These are phyloP conservation scores for Propsilocerus akamusi DNA, from an alignment of 1,140 invertebrate species.

Conservation along the genomic window DNA sequence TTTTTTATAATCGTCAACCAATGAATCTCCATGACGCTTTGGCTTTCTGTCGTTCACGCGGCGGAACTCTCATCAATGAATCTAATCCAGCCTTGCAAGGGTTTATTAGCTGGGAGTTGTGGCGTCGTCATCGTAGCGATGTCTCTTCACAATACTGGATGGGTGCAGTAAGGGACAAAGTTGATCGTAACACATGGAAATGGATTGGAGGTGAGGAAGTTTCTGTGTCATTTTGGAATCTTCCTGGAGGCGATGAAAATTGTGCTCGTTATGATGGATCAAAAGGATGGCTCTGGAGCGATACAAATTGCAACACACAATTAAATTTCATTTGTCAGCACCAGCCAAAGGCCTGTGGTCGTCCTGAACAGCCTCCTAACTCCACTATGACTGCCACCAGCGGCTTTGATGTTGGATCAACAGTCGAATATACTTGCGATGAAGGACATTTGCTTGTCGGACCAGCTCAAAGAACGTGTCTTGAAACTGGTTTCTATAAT, in stretches of 20 bases:
- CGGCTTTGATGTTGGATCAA: conserved; percentile 64
- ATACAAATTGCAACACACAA: conserved; percentile 69
- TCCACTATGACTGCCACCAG: conserved; percentile 57
- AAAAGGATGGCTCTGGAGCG: conserved; percentile 88
- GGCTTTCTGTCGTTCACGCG: conserved; percentile 58
- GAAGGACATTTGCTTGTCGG: conserved; percentile 73
- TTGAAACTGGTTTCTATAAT: conserved; percentile 84
- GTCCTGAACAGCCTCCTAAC: conserved; percentile 82
- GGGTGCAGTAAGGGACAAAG: conserved; percentile 67
- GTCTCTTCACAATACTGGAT: conserved; percentile 89
- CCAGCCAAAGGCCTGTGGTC: conserved; percentile 74
- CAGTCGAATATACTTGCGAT: conserved; percentile 75
- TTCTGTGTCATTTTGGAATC: conserved; percentile 82
- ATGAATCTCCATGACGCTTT: conserved; percentile 62
- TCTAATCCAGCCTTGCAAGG: conserved; percentile 87
- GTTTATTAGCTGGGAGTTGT: conserved; percentile 87
- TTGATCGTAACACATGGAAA: conserved; percentile 67
- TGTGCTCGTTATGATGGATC: conserved; percentile 83
- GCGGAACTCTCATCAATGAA: conserved; percentile 74
- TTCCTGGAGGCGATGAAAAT: conserved; percentile 62
- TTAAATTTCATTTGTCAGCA: conserved; percentile 90
- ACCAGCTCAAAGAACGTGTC: conserved; percentile 59
- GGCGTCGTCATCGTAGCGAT: conserved; percentile 76
- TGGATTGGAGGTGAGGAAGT: conserved; percentile 80
- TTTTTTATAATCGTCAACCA: conserved; percentile 82